phyloP scores from a whole-genome alignment of 2,888 invertebrate genomes.

The Cenopis cana region DNA sequence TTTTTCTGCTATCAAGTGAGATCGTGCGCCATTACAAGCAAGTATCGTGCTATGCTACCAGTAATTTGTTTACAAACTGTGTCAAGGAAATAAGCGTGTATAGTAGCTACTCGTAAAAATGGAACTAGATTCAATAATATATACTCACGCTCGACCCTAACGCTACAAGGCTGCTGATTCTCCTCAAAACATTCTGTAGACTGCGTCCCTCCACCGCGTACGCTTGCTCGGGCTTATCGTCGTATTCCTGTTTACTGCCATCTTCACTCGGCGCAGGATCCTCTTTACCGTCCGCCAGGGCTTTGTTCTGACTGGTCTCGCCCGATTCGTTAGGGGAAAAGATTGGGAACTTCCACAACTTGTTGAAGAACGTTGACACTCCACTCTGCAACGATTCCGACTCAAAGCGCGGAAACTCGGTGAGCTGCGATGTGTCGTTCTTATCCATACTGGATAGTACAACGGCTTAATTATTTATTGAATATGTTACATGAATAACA shows the following conservation, averaged over 20 bases:
- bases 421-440: slow-evolving; percentile 77
- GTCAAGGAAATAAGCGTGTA: slow-evolving; percentile 5
- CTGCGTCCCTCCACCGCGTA: slow-evolving; percentile 89
- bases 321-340: slow-evolving; percentile 76
- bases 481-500: slow-evolving; percentile 26
- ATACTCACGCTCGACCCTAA: slow-evolving; percentile 89
- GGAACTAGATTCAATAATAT: slow-evolving; percentile 2
- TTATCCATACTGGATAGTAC: slow-evolving; percentile 66
- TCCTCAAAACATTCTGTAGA: slow-evolving; percentile 93
- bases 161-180: slow-evolving; percentile 95
- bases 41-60: neutral
- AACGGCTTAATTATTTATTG: slow-evolving; percentile 17
- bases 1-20: neutral
- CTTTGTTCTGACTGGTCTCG: slow-evolving; percentile 61
- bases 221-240: slow-evolving; percentile 69
- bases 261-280: slow-evolving; percentile 55
- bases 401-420: slow-evolving; percentile 87
- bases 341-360: slow-evolving; percentile 89
- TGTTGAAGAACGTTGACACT: slow-evolving; percentile 89
- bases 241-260: slow-evolving; percentile 59
- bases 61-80: neutral
- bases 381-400: slow-evolving; percentile 90
- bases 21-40: slow-evolving; percentile 17
- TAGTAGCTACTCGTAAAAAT: neutral
- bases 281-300: slow-evolving; percentile 56